phyloP scores from a whole-genome alignment of 2,797 vertebrate genomes.

The Buphagus erythrorhynchus region DNA sequence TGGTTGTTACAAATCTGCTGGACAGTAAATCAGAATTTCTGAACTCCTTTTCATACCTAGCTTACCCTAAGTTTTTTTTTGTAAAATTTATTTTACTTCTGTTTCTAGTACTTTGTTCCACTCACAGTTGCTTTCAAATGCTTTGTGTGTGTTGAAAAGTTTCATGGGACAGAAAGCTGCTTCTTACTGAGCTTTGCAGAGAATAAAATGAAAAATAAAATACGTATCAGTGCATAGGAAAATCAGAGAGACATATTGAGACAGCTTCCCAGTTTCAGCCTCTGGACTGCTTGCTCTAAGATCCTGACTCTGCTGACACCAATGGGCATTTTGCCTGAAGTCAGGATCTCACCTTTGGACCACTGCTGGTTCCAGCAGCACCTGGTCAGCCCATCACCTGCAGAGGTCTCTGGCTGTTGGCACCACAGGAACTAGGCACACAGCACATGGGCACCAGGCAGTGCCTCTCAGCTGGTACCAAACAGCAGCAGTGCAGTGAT shows the following conservation, averaged over 20 bases:
- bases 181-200: neutral
- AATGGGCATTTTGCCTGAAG: neutral
- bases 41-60: neutral
- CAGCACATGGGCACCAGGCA: neutral
- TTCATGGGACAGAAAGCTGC: neutral
- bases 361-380: neutral
- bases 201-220: neutral
- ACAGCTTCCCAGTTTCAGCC: neutral
- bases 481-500: neutral
- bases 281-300: fast-evolving
- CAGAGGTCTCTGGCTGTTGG: neutral
- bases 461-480: neutral
- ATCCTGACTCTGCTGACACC: neutral
- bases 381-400: neutral
- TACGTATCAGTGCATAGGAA: neutral
- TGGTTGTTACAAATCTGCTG: neutral
- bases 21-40: neutral
- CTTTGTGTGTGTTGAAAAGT: neutral
- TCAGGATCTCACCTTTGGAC: neutral
- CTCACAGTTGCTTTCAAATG: neutral
- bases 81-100: neutral
- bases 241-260: neutral
- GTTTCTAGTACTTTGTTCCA: neutral
- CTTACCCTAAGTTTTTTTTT: neutral
- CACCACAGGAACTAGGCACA: neutral